A percentile compares a stretch with the other conserved stretches of the same genome.
Conservation (phyloP, 2,797 vertebrate genomes). For the Dicrostonyx torquatus region DNA sequence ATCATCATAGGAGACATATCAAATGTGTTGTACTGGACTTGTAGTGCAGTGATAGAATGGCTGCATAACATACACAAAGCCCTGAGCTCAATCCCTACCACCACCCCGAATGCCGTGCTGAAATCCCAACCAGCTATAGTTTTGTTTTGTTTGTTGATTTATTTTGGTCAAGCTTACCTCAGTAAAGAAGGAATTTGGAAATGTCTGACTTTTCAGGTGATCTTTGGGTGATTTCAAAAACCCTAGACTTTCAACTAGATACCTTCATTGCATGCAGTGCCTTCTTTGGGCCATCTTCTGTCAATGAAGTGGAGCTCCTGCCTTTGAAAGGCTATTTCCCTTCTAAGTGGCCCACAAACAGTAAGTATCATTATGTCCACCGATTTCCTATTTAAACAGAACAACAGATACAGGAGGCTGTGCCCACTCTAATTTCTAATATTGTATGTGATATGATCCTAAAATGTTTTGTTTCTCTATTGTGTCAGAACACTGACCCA, state of each 20-base stretch:
- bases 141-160: background rate
- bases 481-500: background rate
- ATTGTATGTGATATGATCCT: background rate
- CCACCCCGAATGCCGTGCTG: background rate
- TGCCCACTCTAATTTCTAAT: background rate
- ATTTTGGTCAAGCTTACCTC: background rate
- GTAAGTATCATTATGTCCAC: constrained; percentile 80
- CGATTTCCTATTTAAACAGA: background rate
- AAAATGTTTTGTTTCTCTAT: constrained; percentile 1
- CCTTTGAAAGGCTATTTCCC: constrained; percentile 88
- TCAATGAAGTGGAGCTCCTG: constrained; percentile 86
- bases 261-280: constrained; percentile 88
- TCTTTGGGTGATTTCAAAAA: constrained; percentile 90
- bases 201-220: constrained; percentile 85
- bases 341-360: constrained; percentile 86
- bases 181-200: background rate
- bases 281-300: constrained; percentile 89
- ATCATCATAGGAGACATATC: background rate
- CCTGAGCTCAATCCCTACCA: background rate
- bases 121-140: background rate
- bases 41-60: background rate
- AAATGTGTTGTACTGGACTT: background rate
- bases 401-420: background rate
- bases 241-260: constrained; percentile 85
- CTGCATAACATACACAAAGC: background rate